A percentile compares a stretch with the other conserved stretches of the same genome.
phyloP scores from a whole-genome alignment of 1,140 invertebrate genomes.

The Prorops nasuta region DNA sequence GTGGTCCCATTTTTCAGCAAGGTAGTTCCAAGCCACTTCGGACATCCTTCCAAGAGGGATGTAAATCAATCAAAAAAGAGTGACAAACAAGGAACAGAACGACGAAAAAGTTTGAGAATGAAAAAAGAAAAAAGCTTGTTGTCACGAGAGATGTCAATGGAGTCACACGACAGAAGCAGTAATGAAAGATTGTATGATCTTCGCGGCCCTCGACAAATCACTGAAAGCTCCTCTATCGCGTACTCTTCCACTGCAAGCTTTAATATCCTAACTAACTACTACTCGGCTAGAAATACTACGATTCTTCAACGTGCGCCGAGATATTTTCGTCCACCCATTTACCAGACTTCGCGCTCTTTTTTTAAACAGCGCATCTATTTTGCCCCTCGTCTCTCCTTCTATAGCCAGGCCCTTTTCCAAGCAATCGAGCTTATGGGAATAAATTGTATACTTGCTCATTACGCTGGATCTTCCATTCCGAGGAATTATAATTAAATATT shows the following conservation, averaged over 20 bases:
- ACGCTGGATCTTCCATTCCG: too few species aligned
- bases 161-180: constrained; percentile 2
- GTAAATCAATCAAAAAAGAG: not conserved
- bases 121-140: not conserved
- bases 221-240: constrained; percentile 31
- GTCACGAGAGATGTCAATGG: not conserved
- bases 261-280: constrained; percentile 13
- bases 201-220: constrained; percentile 22
- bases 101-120: too few species aligned
- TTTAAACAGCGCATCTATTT: too few species aligned
- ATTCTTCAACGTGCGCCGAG: too few species aligned
- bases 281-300: constrained; percentile 23
- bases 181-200: constrained; percentile 8
- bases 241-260: constrained; percentile 7
- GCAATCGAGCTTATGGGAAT: too few species aligned
- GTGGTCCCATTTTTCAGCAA: constrained; percentile 46
- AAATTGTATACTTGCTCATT: too few species aligned
- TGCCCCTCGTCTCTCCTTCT: too few species aligned
- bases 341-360: too few species aligned
- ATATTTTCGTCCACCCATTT: too few species aligned
- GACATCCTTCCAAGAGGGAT: constrained; percentile 23
- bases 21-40: constrained; percentile 33
- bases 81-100: not conserved
- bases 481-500: too few species aligned
- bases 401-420: too few species aligned